These are phyloP conservation scores for Platerodrilus igneus DNA, from an alignment of 2,888 invertebrate species.

Conservation along the genomic window DNA sequence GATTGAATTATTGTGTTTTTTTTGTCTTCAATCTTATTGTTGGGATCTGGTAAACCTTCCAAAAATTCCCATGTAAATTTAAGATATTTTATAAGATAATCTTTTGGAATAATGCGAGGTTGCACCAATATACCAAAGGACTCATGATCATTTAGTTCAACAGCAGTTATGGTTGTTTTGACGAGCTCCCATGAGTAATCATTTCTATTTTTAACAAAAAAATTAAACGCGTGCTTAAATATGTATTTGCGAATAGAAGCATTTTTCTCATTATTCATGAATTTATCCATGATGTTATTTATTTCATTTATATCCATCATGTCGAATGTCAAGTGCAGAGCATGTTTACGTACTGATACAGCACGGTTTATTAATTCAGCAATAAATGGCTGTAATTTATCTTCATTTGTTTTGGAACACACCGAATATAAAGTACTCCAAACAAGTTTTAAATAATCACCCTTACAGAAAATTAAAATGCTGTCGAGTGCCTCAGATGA, in stretches of 20 bases:
- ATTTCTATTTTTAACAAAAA: conserved; percentile 12
- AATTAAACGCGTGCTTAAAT: conserved; percentile 11
- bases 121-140: conserved; percentile 11
- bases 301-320: conserved; percentile 3
- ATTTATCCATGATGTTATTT: conserved; percentile 1
- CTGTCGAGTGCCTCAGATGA: conserved; percentile 3
- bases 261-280: conserved; percentile 13
- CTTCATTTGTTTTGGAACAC: conserved; percentile 13
- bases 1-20: too few species aligned
- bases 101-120: conserved; percentile 2
- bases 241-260: conserved; percentile 9
- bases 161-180: conserved; percentile 5
- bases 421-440: conserved; percentile 13
- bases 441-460: conserved; percentile 17
- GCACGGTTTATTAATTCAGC: conserved; percentile 7
- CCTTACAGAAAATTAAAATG: conserved; percentile 14
- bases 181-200: conserved; percentile 13
- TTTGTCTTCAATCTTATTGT: too few species aligned
- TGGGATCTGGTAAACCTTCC: too few species aligned
- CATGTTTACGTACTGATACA: conserved; percentile 20
- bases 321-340: conserved; percentile 13
- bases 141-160: conserved; percentile 10
- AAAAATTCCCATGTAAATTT: too few species aligned
- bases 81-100: conserved; percentile 8
- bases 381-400: conserved; percentile 12